These are phyloP conservation scores for Melanerpes formicivorus DNA, from an alignment of 2,113 vertebrate species.

Conservation along the genomic window DNA sequence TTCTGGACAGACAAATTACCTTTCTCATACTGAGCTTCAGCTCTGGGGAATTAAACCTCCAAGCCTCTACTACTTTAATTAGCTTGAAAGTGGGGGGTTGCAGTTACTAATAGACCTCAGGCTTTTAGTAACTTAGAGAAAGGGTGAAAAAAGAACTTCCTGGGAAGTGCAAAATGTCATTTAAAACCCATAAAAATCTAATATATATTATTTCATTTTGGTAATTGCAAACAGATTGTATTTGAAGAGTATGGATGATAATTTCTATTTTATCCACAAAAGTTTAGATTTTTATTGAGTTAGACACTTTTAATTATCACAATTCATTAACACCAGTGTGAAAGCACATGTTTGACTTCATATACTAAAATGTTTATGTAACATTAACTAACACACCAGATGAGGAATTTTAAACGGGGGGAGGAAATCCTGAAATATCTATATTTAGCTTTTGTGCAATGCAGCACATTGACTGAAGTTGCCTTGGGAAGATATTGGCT, in stretches of 20 bases:
- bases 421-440: slow-evolving; percentile 56
- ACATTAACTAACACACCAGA: slow-evolving; percentile 69
- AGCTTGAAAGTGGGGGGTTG: slow-evolving; percentile 94
- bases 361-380: slow-evolving; percentile 70
- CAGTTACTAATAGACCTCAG: slow-evolving; percentile 93
- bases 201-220: slow-evolving; percentile 79
- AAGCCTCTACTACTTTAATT: slow-evolving; percentile 97
- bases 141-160: slow-evolving; percentile 81
- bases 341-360: slow-evolving; percentile 66
- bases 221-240: slow-evolving; percentile 80
- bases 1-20: slow-evolving; percentile 99
- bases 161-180: slow-evolving; percentile 81
- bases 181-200: slow-evolving; percentile 84
- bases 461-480: slow-evolving; percentile 60
- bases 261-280: slow-evolving; percentile 68
- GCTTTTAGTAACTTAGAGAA: slow-evolving; percentile 91
- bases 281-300: slow-evolving; percentile 70
- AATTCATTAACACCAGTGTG: slow-evolving; percentile 68
- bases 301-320: slow-evolving; percentile 69
- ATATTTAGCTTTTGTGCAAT: slow-evolving; percentile 69
- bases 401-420: slow-evolving; percentile 54
- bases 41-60: slow-evolving; percentile 95
- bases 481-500: slow-evolving; percentile 54
- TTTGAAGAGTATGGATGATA: slow-evolving; percentile 69
- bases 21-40: slow-evolving; percentile 92